Evolutionary conservation across 2,113 vertebrate genomes (phyloP).

Genomic region (Condylura cristata): DNA sequence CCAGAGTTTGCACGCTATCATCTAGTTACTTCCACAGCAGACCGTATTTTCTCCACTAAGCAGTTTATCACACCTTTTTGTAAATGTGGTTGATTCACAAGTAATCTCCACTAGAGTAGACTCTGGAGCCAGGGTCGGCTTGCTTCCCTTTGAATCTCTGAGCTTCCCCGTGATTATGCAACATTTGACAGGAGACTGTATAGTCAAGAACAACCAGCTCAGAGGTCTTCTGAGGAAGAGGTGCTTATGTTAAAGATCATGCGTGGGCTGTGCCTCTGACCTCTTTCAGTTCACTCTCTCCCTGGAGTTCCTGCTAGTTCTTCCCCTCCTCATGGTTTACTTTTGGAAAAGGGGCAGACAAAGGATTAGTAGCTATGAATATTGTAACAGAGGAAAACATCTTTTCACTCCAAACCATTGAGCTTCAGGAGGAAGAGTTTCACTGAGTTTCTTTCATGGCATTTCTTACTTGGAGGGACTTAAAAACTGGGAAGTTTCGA

Average conservation of each 20-base stretch:
- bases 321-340: neutral
- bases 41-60: neutral
- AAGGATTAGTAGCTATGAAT: neutral
- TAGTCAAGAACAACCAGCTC: neutral
- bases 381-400: rapidly evolving
- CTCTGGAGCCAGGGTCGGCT: neutral
- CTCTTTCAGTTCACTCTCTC: neutral
- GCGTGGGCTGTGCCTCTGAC: neutral
- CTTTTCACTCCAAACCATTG: neutral
- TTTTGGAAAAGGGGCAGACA: neutral
- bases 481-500: neutral
- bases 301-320: rapidly evolving
- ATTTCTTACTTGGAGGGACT: neutral
- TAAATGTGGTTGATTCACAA: neutral
- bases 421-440: no score
- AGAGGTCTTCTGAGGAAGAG: no score
- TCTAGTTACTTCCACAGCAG: neutral
- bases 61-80: neutral
- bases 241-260: no score
- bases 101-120: neutral
- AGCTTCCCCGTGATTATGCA: neutral
- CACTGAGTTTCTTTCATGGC: neutral
- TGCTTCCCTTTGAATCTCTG: neutral
- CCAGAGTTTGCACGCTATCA: neutral
- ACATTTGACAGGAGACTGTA: neutral